phyloP scores from a whole-genome alignment of 2,888 invertebrate species.

The Tachystola acroxantha region DNA sequence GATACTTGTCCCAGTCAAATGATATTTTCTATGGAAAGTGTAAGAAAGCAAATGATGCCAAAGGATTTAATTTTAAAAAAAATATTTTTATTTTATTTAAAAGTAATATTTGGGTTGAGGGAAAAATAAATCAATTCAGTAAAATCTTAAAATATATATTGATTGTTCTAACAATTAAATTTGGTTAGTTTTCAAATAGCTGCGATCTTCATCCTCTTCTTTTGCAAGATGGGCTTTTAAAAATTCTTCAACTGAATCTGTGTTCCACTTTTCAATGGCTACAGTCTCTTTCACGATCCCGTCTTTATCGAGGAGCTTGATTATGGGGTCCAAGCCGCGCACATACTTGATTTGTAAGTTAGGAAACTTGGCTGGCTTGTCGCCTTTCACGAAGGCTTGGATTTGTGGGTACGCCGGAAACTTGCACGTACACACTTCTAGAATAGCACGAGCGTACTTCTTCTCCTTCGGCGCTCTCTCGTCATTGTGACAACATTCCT shows the following conservation, averaged over 20 bases:
- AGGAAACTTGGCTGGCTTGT: slow-evolving; percentile 91
- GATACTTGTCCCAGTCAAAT: too few relatives aligned
- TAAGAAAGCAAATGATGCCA: slow-evolving; percentile 9
- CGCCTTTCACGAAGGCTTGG: slow-evolving; percentile 98
- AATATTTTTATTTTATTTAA: too few relatives aligned
- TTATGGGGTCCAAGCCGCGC: slow-evolving; percentile 95
- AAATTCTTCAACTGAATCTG: slow-evolving; percentile 98
- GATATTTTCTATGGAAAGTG: too few relatives aligned
- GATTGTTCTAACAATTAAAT: slow-evolving; percentile 42
- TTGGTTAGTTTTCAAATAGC: slow-evolving; percentile 80
- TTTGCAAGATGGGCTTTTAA: slow-evolving; percentile 90
- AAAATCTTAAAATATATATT: too few relatives aligned
- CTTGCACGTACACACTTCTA: slow-evolving; percentile 99
- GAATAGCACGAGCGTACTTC: slow-evolving; percentile 92
- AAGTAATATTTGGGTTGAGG: too few relatives aligned
- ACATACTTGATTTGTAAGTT: slow-evolving; percentile 95
- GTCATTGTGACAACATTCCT: slow-evolving; percentile 89
- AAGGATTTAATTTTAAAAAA: slow-evolving; percentile 11
- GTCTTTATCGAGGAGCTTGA: slow-evolving; percentile 91
- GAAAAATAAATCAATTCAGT: too few relatives aligned
- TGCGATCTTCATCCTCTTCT: slow-evolving; percentile 72
- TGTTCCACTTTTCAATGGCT: slow-evolving; percentile 99
- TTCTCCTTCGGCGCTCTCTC: slow-evolving; percentile 81
- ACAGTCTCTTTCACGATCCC: slow-evolving; percentile 91
- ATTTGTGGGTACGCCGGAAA: slow-evolving; percentile 99